A percentile compares a stretch with the other conserved stretches of the same genome.
Evolutionary conservation across 2,113 vertebrate species (phyloP).

Genomic region (Tyrannus savana): DNA sequence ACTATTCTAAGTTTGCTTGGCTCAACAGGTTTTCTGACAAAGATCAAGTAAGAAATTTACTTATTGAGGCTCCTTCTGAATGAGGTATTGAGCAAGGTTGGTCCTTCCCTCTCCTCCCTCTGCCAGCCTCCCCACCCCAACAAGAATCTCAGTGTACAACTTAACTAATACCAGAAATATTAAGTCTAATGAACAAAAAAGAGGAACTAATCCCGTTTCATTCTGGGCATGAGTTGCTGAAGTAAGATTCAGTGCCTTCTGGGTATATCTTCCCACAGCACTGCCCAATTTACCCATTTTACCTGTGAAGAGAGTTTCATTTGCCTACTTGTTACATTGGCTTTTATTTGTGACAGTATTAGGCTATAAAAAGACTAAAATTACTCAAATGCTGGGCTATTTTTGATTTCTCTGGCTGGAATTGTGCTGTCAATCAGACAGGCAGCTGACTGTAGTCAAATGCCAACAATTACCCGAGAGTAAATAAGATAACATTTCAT

Average conservation of each 20-base stretch:
- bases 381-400: not conserved
- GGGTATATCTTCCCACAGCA: not conserved
- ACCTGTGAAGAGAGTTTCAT: not conserved
- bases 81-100: not conserved
- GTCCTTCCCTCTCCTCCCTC: not conserved
- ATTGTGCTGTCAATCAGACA: not conserved
- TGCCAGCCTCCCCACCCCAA: not conserved
- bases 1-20: not conserved
- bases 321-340: not conserved
- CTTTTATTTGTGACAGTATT: not conserved
- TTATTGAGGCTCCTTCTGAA: not conserved
- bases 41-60: not conserved
- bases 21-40: not conserved
- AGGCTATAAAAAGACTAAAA: not conserved
- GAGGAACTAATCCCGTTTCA: not conserved
- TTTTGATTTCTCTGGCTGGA: slow-evolving; percentile 19
- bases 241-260: not conserved
- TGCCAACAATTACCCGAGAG: not conserved
- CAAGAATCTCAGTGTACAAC: not conserved
- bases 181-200: not conserved
- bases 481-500: slow-evolving; percentile 25
- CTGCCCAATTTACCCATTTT: not conserved
- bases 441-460: slow-evolving; percentile 10
- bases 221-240: not conserved
- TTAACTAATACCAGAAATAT: not conserved